A percentile compares a stretch with the other conserved stretches of the same genome.
These are phyloP conservation scores for Aleiodes sp. DNA, from an alignment of 1,140 invertebrate species.

Conservation along the genomic window DNA sequence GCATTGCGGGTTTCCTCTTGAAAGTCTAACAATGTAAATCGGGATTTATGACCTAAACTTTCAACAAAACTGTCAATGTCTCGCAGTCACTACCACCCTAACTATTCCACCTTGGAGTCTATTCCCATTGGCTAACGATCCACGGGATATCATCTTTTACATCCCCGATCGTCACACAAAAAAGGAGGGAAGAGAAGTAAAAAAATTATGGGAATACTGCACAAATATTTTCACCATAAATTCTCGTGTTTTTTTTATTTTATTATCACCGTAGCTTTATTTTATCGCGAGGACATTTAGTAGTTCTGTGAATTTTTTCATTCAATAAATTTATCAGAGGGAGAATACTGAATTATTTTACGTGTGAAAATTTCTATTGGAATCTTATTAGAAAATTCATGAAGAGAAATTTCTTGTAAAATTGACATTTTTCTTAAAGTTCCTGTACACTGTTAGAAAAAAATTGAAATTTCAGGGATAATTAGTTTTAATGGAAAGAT, in stretches of 20 bases:
- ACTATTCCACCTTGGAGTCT: constrained; percentile 29
- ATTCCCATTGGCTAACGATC: neutral
- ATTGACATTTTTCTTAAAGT: too few species aligned
- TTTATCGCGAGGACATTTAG: constrained; percentile 52
- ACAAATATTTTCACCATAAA: constrained; percentile 60
- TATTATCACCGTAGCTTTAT: neutral
- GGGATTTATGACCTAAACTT: constrained; percentile 64
- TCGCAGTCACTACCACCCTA: constrained; percentile 44
- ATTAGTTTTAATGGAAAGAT: too few species aligned
- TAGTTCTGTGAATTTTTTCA: constrained; percentile 34
- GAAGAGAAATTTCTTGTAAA: too few species aligned
- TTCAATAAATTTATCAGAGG: too few species aligned
- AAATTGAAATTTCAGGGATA: too few species aligned
- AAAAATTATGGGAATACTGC: constrained; percentile 41
- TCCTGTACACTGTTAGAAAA: too few species aligned
- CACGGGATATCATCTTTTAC: neutral
- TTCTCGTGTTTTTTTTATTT: constrained; percentile 50
- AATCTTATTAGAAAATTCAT: too few species aligned
- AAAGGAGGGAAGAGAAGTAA: neutral
- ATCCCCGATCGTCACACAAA: neutral
- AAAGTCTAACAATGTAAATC: constrained; percentile 60
- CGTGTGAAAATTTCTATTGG: too few species aligned
- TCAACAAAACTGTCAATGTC: constrained; percentile 67
- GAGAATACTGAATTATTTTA: too few species aligned
- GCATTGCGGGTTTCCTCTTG: constrained; percentile 65